Percentiles rank a stretch among this genome's conserved stretches.
Evolutionary conservation across 2,888 invertebrate genomes (phyloP).

Genomic region (Eupithecia inturbata): DNA sequence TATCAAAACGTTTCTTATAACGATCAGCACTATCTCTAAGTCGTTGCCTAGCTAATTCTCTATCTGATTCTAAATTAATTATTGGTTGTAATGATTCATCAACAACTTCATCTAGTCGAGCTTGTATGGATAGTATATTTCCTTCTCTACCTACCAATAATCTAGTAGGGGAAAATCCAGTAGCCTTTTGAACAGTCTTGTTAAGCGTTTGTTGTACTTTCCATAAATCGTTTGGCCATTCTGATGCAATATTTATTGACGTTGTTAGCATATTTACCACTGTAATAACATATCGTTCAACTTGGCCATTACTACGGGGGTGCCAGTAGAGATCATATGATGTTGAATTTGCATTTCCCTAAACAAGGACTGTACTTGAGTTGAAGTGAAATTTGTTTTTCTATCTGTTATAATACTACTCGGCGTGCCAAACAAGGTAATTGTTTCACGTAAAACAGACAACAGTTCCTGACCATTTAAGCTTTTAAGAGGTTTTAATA

Average conservation of each 20-base stretch:
- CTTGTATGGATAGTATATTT: slow-evolving; percentile 25
- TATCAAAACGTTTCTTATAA: slow-evolving; percentile 6
- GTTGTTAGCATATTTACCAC: slow-evolving; percentile 11
- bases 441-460: slow-evolving; percentile 1
- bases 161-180: slow-evolving; percentile 5
- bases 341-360: slow-evolving; percentile 13
- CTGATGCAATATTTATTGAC: slow-evolving; percentile 7
- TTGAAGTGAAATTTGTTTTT: not conserved
- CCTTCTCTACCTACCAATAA: slow-evolving; percentile 22
- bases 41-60: not conserved
- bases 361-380: not conserved
- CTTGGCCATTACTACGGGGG: slow-evolving; percentile 9
- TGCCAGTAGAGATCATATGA: slow-evolving; percentile 13
- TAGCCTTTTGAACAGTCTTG: slow-evolving; percentile 10
- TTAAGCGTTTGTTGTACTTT: slow-evolving; percentile 15
- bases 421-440: slow-evolving; percentile 8
- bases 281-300: slow-evolving; percentile 15
- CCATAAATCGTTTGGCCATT: slow-evolving; percentile 17
- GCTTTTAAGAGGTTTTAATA: slow-evolving; percentile 8
- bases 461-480: slow-evolving; percentile 1
- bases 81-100: not conserved
- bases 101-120: slow-evolving; percentile 5
- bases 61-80: not conserved
- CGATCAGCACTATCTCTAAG: not conserved
- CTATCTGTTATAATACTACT: not conserved